Base-by-base conservation (phyloP, 2,888 invertebrate genomes). In the Trileptium ribeirensis region DNA sequence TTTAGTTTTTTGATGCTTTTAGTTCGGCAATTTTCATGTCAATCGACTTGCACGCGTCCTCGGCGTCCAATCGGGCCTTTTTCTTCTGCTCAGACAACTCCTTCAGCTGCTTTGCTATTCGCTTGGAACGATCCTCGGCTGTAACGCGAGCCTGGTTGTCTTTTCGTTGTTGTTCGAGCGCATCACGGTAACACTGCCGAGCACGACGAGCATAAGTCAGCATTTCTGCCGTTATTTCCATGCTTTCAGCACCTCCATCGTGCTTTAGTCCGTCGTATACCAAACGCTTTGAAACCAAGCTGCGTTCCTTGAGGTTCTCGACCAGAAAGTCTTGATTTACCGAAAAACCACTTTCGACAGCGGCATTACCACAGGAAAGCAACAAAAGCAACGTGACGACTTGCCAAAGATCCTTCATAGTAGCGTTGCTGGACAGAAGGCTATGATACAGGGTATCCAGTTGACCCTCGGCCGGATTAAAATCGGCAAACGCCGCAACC, bases 321-420 rank as follows among this genome's bases (percentile, higher is more conserved):
- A 81, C 82, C 75, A 77, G 79, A 3, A 84, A 80, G 79, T 84
- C 83, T 67, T 82, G 84, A 79, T 85, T 85, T 24, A 86, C 79
- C n/a, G 84, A 39, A 79, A 74, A 24, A 85, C 85, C 77, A 85
- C 84, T 70, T n/a, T n/a, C n/a, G n/a, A n/a, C n/a, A n/a, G n/a
- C n/a, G n/a, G n/a, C n/a, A n/a, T n/a, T n/a, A n/a, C 85, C 84
- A 82, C 86, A 84, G 67, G 84, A 86, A 8, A 85, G 77, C 2
- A 85, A 36, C 37, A 85, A 79, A 33, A 81, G 78, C n/a, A 79
- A n/a, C 64, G 19, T 64, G n/a, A 64, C 19, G 19, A 64, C 64
- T 64, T 64, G 19, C 64, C 64, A 64, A 24, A 64, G n/a, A 64
- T 64, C n/a, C 64, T 19, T 64, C 19, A 64, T 24, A 64, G 64